Evolutionary conservation across 2,113 vertebrate species (phyloP).

Genomic region (Melanostigma gelatinosum): DNA sequence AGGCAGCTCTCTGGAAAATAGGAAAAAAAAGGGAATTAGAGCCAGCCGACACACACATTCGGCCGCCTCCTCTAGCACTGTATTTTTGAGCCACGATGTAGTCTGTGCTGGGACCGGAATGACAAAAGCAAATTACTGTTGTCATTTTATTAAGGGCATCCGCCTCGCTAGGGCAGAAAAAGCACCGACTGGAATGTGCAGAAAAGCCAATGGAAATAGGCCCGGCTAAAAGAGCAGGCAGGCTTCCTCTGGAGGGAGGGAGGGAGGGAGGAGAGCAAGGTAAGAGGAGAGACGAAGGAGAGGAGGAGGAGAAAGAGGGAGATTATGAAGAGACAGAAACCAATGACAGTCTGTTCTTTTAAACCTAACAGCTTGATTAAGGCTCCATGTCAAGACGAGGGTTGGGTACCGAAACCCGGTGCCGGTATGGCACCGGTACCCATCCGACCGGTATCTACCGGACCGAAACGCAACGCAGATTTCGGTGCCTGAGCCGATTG

Average conservation of each 20-base stretch:
- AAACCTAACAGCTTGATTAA: slow-evolving; percentile 48
- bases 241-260: slow-evolving; percentile 69
- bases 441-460: too few relatives aligned
- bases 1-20: slow-evolving; percentile 99
- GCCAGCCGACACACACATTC: slow-evolving; percentile 92
- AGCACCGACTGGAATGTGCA: slow-evolving; percentile 93
- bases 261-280: slow-evolving; percentile 53
- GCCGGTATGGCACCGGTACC: too few relatives aligned
- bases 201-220: slow-evolving; percentile 74
- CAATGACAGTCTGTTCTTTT: slow-evolving; percentile 44
- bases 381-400: not conserved
- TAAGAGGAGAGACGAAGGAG: slow-evolving; percentile 4
- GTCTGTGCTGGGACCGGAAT: slow-evolving; percentile 91
- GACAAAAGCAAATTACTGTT: slow-evolving; percentile 99
- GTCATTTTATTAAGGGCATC: slow-evolving; percentile 99
- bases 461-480: too few relatives aligned
- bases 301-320: slow-evolving; percentile 15
- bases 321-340: slow-evolving; percentile 41
- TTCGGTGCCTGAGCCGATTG: too few relatives aligned
- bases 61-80: slow-evolving; percentile 95
- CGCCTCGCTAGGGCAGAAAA: slow-evolving; percentile 88
- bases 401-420: too few relatives aligned
- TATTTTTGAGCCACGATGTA: slow-evolving; percentile 96
- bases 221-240: slow-evolving; percentile 61
- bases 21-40: slow-evolving; percentile 97